Conservation (phyloP, 2,113 vertebrate genomes). For the Acanthisitta chloris region DNA sequence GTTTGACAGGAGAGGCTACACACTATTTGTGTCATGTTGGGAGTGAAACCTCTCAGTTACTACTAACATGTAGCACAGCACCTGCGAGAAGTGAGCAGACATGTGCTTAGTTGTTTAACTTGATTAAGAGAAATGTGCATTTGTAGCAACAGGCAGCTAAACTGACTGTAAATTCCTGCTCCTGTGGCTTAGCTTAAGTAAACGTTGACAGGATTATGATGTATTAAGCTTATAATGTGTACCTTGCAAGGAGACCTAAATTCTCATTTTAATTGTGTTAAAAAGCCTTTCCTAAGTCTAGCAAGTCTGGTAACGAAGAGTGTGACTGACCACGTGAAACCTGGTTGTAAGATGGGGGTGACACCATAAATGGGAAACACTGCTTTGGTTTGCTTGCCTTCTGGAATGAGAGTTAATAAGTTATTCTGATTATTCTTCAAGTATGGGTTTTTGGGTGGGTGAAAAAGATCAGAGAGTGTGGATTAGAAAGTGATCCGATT, state of each 20-base stretch:
- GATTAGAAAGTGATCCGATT: background rate
- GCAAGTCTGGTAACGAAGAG: background rate
- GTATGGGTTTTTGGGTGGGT: background rate
- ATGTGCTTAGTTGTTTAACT: background rate
- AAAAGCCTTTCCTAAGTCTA: background rate
- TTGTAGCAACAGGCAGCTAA: background rate
- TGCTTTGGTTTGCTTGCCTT: background rate
- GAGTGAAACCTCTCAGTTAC: background rate
- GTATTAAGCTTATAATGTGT: background rate
- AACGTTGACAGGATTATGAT: constrained; percentile 18
- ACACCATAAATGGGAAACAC: background rate
- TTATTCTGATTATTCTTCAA: background rate
- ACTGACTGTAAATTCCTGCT: background rate
- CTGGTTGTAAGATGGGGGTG: background rate
- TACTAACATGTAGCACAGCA: background rate
- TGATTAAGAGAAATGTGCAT: background rate
- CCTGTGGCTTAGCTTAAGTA: background rate
- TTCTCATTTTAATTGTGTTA: background rate
- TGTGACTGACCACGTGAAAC: background rate
- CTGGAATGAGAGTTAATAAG: background rate
- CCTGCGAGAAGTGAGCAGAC: background rate
- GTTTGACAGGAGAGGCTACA: background rate
- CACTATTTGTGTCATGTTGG: background rate
- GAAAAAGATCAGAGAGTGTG: background rate
- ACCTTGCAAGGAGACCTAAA: background rate